Conservation (phyloP, 2,888 invertebrate genomes). For the Idaea biselata region DNA sequence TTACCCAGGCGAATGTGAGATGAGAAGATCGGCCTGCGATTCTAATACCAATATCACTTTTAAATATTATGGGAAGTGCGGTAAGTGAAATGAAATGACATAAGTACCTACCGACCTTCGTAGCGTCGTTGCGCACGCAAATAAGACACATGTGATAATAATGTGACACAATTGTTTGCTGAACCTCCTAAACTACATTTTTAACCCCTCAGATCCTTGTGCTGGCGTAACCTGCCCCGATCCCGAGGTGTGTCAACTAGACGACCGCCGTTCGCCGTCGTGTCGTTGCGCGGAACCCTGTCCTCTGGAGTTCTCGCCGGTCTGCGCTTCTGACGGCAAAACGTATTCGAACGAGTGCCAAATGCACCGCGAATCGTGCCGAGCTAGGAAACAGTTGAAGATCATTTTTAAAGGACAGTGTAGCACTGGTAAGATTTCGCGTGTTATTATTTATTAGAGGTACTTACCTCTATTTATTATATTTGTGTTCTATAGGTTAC, state of each 20-base stretch:
- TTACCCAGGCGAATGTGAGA: conserved; percentile 92
- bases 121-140: too few species aligned
- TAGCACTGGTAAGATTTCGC: conserved; percentile 82
- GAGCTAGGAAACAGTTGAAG: conserved; percentile 85
- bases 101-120: background rate
- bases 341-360: conserved; percentile 93
- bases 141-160: too few species aligned
- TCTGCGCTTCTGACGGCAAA: conserved; percentile 90
- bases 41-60: conserved; percentile 87
- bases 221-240: conserved; percentile 88
- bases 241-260: conserved; percentile 92
- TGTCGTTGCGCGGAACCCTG: conserved; percentile 91
- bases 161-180: too few species aligned
- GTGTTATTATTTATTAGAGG: background rate
- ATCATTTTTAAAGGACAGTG: conserved; percentile 92
- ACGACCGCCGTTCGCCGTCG: conserved; percentile 86
- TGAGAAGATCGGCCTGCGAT: conserved; percentile 89
- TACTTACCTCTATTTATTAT: conserved; percentile 2
- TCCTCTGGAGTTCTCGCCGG: conserved; percentile 88
- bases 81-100: conserved; percentile 77
- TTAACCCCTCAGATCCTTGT: conserved; percentile 96
- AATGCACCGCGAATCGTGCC: conserved; percentile 90
- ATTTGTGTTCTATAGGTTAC: too few species aligned
- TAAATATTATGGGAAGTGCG: conserved; percentile 92
- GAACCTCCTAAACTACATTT: too few species aligned